Evolutionary conservation across 2,113 vertebrate species (phyloP).

Genomic region (Lipotes vexillifer): DNA sequence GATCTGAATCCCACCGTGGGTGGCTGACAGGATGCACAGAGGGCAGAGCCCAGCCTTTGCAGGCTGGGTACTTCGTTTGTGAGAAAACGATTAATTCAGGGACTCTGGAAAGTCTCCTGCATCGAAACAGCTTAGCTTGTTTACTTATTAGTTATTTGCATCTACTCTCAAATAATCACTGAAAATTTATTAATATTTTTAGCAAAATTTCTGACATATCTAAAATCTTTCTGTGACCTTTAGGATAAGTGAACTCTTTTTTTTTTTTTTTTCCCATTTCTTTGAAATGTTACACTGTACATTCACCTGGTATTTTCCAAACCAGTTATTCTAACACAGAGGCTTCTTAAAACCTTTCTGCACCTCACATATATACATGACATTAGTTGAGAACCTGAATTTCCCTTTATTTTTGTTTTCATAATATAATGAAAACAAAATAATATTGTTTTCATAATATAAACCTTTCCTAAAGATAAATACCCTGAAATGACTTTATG

Average conservation of each 20-base stretch:
- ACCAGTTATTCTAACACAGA: background rate
- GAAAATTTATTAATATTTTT: background rate
- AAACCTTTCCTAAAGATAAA: slow-evolving; percentile 24
- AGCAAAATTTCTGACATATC: background rate
- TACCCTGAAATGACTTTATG: slow-evolving; percentile 30
- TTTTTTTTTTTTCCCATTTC: background rate
- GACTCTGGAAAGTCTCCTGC: background rate
- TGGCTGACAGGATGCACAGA: accelerated
- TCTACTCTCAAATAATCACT: background rate
- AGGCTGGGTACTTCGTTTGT: background rate
- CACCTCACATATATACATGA: background rate
- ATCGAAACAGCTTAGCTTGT: background rate
- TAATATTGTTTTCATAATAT: background rate
- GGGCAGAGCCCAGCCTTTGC: background rate
- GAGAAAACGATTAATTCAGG: background rate
- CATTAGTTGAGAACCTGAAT: slow-evolving; percentile 31
- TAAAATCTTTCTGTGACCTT: background rate
- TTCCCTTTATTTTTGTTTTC: slow-evolving; percentile 3
- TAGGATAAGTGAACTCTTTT: background rate
- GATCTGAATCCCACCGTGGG: background rate
- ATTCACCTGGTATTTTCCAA: background rate
- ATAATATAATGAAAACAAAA: background rate
- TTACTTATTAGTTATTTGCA: background rate
- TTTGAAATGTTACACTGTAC: background rate
- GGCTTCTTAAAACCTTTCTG: background rate